Evolutionary conservation across 2,113 vertebrate genomes (phyloP), one percentile per base, ranked within the genome.

Genomic region (Gadus macrocephalus): DNA sequence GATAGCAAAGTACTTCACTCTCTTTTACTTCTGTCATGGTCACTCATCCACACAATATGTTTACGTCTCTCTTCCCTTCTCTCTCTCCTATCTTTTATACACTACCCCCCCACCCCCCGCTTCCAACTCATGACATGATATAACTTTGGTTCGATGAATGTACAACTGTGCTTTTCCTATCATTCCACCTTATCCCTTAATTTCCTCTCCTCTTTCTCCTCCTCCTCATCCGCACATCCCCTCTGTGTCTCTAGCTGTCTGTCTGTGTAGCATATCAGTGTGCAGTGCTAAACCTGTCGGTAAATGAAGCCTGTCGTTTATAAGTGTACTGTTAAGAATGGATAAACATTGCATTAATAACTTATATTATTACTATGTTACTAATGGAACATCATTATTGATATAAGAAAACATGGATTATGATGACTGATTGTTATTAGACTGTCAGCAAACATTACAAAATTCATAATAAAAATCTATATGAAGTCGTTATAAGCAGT

Each of bases 381-480:
- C 85, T 88, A 83, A 87, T 84, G 80, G 72, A 81, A 87, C 73
- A 86, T 87, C 82, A 89, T 90, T 90, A 92, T 85, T 86, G 81
- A 89, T 87, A 87, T 83, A 74, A 82, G 78, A 89, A 81, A 71
- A 88, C 76, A 86, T 84, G 84, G 86, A 87, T 85, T 86, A 89
- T 82, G 81, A 85, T 82, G 80, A 90, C 80, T 88, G 84, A 87
- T 87, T 90, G 88, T 91, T 90, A 88, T 84, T 89, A 88, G 70
- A 89, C 76, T 84, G 86, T 90, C 86, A 83, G 83, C 87, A 87
- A 87, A 87, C 79, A 84, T 88, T 74, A 81, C 87, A 86, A 91
- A 89, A 88, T 92, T 93, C 89, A 90, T 92, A 93, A 93, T 93
- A 92, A 93, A 93, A 85, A 82, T 90, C 86, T 86, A 85, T 82